phyloP scores from a whole-genome alignment of 2,113 vertebrate species.

The Dascyllus trimaculatus region DNA sequence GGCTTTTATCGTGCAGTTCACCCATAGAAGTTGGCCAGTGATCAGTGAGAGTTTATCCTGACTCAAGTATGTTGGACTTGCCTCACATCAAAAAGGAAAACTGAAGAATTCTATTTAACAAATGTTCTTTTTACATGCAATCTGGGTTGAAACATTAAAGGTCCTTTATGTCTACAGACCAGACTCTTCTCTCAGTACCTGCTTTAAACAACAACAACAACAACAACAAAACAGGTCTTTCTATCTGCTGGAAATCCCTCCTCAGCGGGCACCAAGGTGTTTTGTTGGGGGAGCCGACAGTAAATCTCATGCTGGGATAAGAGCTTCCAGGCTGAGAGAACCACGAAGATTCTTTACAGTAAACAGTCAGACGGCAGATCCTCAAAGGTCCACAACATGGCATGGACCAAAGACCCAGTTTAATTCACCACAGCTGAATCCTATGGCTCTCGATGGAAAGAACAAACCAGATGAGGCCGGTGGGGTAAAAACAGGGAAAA shows the following conservation, averaged over 20 bases:
- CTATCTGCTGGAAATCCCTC: not conserved
- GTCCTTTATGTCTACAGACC: not conserved
- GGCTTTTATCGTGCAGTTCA: not conserved
- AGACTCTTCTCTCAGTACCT: not conserved
- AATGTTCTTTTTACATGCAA: too few species aligned
- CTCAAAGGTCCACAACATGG: conserved; percentile 39
- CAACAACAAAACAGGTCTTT: not conserved
- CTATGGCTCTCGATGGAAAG: conserved; percentile 28
- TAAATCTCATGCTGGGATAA: conserved; percentile 57
- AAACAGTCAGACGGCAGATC: conserved; percentile 36
- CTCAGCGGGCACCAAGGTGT: not conserved
- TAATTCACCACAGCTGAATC: conserved; percentile 42
- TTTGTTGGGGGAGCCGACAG: conserved; percentile 18
- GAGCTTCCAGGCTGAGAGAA: conserved; percentile 47
- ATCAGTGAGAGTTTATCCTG: too few species aligned
- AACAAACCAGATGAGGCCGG: conserved; percentile 74
- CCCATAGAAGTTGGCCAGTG: too few species aligned
- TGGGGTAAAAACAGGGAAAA: not conserved
- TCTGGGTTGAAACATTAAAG: too few species aligned
- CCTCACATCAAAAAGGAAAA: not conserved
- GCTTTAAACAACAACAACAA: conserved; percentile 13
- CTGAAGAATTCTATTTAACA: too few species aligned
- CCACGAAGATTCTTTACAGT: conserved; percentile 25
- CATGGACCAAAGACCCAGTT: conserved; percentile 24
- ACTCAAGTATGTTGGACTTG: not conserved